Conservation (phyloP, 2,797 vertebrate genomes). For the Acanthurus tractus region DNA sequence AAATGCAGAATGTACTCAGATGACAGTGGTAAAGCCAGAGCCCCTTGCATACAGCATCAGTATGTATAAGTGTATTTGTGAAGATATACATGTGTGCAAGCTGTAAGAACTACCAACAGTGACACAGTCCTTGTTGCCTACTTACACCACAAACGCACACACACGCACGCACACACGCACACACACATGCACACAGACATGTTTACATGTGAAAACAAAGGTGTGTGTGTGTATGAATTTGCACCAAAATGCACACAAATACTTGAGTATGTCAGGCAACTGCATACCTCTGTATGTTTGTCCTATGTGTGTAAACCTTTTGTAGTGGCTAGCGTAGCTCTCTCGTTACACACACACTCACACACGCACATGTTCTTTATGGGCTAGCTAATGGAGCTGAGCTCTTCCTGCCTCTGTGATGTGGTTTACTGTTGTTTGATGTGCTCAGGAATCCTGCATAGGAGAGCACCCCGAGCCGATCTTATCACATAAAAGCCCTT, state of each 20-base stretch:
- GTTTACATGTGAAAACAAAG: not conserved
- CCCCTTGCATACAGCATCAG: not conserved
- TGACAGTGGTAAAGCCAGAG: constrained; percentile 57
- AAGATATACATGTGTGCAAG: not conserved
- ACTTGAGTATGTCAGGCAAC: constrained; percentile 44
- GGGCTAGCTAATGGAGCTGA: constrained; percentile 83
- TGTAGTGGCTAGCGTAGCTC: constrained; percentile 73
- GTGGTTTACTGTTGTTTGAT: constrained; percentile 85
- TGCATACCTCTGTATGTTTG: constrained; percentile 68
- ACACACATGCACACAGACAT: not conserved
- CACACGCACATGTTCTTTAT: constrained; percentile 85
- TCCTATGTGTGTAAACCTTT: constrained; percentile 74
- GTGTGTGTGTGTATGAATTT: not conserved
- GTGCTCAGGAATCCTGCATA: constrained; percentile 81
- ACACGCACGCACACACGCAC: not conserved
- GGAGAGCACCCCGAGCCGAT: constrained; percentile 78
- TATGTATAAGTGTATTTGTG: not conserved
- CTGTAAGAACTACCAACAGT: constrained; percentile 13
- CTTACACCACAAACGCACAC: not conserved
- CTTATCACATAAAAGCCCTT: constrained; percentile 84
- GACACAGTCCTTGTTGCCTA: not conserved
- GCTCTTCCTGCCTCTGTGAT: constrained; percentile 83
- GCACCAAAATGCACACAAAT: constrained; percentile 29
- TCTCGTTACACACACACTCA: constrained; percentile 80
- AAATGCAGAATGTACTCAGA: constrained; percentile 64